Evolutionary conservation across 2,113 vertebrate genomes (phyloP).

Genomic region (Sylvia atricapilla): DNA sequence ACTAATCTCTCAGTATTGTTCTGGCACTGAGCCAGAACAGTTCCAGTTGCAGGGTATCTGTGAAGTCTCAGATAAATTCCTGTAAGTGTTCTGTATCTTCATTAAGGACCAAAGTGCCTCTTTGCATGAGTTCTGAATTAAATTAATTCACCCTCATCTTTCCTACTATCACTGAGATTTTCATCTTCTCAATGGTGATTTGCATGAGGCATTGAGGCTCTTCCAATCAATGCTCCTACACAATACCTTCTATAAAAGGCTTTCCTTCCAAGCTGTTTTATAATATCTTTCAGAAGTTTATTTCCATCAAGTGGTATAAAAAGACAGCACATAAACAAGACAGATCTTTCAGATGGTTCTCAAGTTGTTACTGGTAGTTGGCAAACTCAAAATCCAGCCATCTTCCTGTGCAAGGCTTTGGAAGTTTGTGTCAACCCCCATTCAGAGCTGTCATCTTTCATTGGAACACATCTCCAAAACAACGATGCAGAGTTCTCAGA

Average conservation of each 20-base stretch:
- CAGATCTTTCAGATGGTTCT: not conserved
- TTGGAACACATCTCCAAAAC: not conserved
- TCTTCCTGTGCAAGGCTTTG: not conserved
- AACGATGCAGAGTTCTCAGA: not conserved
- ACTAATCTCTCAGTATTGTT: not conserved
- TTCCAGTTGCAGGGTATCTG: not conserved
- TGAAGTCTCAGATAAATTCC: not conserved
- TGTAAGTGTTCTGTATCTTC: not conserved
- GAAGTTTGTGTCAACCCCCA: not conserved
- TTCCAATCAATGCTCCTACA: not conserved
- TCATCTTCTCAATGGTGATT: not conserved
- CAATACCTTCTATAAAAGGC: not conserved
- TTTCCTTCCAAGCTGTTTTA: not conserved
- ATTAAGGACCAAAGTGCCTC: not conserved
- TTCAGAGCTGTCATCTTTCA: not conserved
- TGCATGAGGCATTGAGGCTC: not conserved
- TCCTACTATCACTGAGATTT: not conserved
- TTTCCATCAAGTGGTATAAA: not conserved
- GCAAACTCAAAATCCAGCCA: not conserved
- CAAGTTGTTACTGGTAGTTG: not conserved
- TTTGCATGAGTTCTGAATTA: not conserved
- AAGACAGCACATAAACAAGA: not conserved
- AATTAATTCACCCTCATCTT: not conserved
- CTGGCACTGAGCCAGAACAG: not conserved
- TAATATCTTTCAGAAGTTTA: not conserved